phyloP scores from a whole-genome alignment of 2,888 invertebrate species.

The Linnaemya tessellans region DNA sequence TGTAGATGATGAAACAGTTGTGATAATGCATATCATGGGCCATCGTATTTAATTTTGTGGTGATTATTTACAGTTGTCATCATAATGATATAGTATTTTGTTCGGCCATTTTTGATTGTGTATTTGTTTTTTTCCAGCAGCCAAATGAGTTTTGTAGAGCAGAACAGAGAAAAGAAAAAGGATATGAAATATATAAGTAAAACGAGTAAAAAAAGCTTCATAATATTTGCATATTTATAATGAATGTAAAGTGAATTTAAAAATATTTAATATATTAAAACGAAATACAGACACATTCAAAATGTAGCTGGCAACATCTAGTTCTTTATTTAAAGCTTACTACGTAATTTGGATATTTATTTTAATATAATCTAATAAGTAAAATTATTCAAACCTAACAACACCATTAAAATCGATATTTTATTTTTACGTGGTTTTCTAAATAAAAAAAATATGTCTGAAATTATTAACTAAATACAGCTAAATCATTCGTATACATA shows the following conservation, averaged over 20 bases:
- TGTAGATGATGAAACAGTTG: slow-evolving; percentile 38
- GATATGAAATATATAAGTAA: background rate
- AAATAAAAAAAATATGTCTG: background rate
- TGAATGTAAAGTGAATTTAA: background rate
- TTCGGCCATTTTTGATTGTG: slow-evolving; percentile 45
- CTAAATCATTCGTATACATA: too few species aligned
- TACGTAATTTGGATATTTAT: background rate
- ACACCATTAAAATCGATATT: too few species aligned
- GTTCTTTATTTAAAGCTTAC: too few species aligned
- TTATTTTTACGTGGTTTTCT: too few species aligned
- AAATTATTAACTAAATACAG: background rate
- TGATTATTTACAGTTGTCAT: slow-evolving; percentile 71
- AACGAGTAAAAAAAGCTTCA: background rate
- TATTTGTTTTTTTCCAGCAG: slow-evolving; percentile 38
- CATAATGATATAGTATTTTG: slow-evolving; percentile 54
- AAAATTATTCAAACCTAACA: too few species aligned
- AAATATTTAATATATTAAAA: background rate
- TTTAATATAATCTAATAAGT: background rate
- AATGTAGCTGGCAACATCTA: background rate
- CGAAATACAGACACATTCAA: background rate
- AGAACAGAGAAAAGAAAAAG: slow-evolving; percentile 11
- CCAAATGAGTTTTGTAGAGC: slow-evolving; percentile 18
- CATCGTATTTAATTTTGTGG: slow-evolving; percentile 62
- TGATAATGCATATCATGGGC: slow-evolving; percentile 48
- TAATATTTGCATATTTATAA: background rate